phyloP scores from a whole-genome alignment of 1,140 invertebrate species.

The Holotrichia oblita region DNA sequence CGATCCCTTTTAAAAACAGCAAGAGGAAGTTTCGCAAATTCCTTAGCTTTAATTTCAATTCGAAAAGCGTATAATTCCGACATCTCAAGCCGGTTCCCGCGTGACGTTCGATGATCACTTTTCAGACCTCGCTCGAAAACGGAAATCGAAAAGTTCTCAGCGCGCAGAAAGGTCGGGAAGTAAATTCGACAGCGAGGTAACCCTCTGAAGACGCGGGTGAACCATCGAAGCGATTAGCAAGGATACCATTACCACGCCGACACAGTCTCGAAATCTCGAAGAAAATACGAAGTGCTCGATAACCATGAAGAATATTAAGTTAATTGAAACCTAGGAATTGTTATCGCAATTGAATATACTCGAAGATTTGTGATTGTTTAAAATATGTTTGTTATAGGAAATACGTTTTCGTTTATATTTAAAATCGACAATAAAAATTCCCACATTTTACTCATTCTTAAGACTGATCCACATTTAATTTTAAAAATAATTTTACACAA shows the following conservation, averaged over 20 bases:
- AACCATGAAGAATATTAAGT: neutral
- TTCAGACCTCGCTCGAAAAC: neutral
- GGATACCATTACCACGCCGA: constrained; percentile 15
- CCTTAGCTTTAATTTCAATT: neutral
- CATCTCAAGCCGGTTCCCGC: neutral
- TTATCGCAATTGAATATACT: no score
- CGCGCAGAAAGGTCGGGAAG: neutral
- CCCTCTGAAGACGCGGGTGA: neutral
- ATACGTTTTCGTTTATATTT: no score
- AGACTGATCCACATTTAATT: no score
- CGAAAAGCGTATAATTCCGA: neutral
- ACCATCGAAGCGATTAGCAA: constrained; percentile 15
- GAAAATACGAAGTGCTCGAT: constrained; percentile 18
- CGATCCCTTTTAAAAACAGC: no score
- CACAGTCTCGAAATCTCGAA: neutral
- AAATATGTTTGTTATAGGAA: no score
- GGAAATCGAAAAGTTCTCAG: constrained; percentile 20
- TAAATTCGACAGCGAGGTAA: neutral
- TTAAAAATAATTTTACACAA: no score
- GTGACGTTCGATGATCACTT: neutral
- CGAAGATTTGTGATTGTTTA: no score
- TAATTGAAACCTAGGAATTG: constrained; percentile 19
- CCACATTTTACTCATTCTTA: no score
- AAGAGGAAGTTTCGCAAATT: neutral
- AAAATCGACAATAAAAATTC: no score